Base-by-base conservation (phyloP, 37 sponge, comb jelly and placozoan species). In the Geodia barretti region DNA sequence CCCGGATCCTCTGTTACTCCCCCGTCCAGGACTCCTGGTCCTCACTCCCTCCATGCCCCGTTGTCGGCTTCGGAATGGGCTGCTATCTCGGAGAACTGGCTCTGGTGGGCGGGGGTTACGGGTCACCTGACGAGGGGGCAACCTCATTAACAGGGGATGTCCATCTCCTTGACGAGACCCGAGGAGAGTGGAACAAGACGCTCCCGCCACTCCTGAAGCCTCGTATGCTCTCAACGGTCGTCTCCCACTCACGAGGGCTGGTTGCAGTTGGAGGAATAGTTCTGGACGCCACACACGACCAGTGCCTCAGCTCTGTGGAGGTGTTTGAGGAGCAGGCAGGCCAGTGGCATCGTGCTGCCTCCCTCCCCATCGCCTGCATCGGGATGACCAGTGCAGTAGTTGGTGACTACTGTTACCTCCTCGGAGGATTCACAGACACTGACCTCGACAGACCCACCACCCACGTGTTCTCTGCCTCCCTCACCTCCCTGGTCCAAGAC, bases 391-490 rank as follows among this genome's bases (percentile, higher is more conserved):
- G 23, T 58, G 47, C 77, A 39, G 69, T n/a, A 38, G 76, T 84
- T 40, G 68, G 69, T 30, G 77, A 84, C 28, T 47, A 30, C 70
- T 84, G 84, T 69, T 84, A 84, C 30, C 68, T 84, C 40, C 76
- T 84, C 29, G 84, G 84, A 17, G 84, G 84, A 8, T 84, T 84
- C 70, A 84, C 76, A 4, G 84, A 84, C 70, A 84, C 84, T 21
- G 84, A 84, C 5, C 76, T 76, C 33, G 84, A 84, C 59, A 76
- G 76, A 11, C 84, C 84, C 21, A 84, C 77, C 3, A 67, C 14
- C 26, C 14, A 26, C 8, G 70, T 76, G 32, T 75, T 84, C 40
- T 38, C 41, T 35, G 76, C 59, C 31, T 76, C 60, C 70, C 62
- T 84, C 21, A 76, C 76, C 28, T 41, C 37, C 29, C 60, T 84